Evolutionary conservation across 2,888 invertebrate genomes (phyloP), one percentile per base, ranked within the genome.

Genomic region (Lampropteryx suffumata): DNA sequence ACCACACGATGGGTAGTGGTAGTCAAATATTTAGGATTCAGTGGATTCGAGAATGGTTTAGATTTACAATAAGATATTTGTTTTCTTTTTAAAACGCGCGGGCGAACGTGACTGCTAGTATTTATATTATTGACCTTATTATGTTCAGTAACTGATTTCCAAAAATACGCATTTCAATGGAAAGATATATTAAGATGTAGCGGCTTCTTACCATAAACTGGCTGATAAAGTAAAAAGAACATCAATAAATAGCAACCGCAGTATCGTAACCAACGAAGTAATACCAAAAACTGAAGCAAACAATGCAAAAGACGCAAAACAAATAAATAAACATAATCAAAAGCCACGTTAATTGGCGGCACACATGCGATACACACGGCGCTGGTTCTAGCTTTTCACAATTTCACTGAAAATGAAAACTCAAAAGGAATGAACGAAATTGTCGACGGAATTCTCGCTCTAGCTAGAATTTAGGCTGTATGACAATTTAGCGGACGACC

Each of bases 281-380:
- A 39, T 39, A 13, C 33, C 32, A 33, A 37, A 37, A 32, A 17
- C 46, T 11, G 34, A 46, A 39, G 35, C 50, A 39, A 49, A 39
- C 44, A 49, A 53, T 49, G 43, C 33, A 52, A 51, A 48, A 49
- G 33, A 43, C 42, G 28, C 42, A 50, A 50, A 50, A 41, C 46
- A 52, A 50, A 55, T 50, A 53, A 58, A 58, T 48, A 55, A 54
- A 48, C 48, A 35, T 50, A 46, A 58, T 50, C 30, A 51, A 59
- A 44, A 41, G 50, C 24, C 55, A 44, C 48, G 53, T 54, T 61
- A 59, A 61, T 59, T 61, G 55, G 59, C 50, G 36, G 27, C 52
- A 50, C 52, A 61, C 56, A 61, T 41, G 41, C 45, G 42, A 50
- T 41, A 33, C 32, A 33, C 34, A 34, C 35, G 43, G 50, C 39